phyloP scores from a whole-genome alignment of 2,888 invertebrate genomes.

The Drosophila vallismaia region DNA sequence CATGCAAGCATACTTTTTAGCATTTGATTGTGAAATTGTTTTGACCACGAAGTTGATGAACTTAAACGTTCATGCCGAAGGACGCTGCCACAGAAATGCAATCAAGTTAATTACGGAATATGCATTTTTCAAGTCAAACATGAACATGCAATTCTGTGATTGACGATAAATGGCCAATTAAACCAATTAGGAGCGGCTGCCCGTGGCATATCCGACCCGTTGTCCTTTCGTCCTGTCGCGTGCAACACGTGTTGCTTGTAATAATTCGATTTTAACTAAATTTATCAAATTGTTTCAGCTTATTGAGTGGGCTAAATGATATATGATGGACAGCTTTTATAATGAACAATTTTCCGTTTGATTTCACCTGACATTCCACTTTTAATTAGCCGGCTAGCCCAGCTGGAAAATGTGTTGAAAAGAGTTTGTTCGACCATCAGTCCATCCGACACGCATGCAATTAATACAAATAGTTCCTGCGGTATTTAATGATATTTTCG shows the following conservation, averaged over 20 bases:
- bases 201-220: constrained; percentile 22
- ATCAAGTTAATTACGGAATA: constrained; percentile 67
- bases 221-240: constrained; percentile 22
- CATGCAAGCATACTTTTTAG: constrained; percentile 37
- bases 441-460: constrained; percentile 13
- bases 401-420: constrained; percentile 19
- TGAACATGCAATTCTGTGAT: constrained; percentile 48
- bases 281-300: constrained; percentile 35
- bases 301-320: constrained; percentile 29
- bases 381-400: constrained; percentile 23
- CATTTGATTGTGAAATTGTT: constrained; percentile 21
- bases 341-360: constrained; percentile 35
- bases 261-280: constrained; percentile 40
- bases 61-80: constrained; percentile 15
- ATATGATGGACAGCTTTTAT: constrained; percentile 5
- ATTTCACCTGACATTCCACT: constrained; percentile 21
- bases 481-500: constrained; percentile 29
- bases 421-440: not conserved
- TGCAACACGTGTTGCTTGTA: constrained; percentile 41
- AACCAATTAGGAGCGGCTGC: constrained; percentile 64
- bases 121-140: constrained; percentile 47
- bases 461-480: constrained; percentile 29
- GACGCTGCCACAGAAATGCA: constrained; percentile 60
- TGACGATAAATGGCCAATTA: constrained; percentile 75
- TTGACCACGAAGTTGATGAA: constrained; percentile 15